Evolutionary conservation across 2,888 invertebrate genomes (phyloP).

Genomic region (Coenonympha arcania): DNA sequence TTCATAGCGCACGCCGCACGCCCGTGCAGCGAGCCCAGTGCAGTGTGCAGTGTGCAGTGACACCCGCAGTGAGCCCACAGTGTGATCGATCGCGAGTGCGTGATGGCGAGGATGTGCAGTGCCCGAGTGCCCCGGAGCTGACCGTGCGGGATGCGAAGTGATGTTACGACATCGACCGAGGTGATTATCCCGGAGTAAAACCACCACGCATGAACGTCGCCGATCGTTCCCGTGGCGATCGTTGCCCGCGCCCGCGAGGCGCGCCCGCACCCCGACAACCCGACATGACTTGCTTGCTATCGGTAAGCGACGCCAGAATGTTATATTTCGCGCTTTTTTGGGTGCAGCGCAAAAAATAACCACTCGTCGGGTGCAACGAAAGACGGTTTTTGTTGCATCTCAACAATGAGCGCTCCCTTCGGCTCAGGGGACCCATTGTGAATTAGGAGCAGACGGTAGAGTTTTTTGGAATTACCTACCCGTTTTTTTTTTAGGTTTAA

Average conservation of each 20-base stretch:
- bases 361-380: slow-evolving; percentile 33
- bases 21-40: slow-evolving; percentile 46
- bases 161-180: slow-evolving; percentile 72
- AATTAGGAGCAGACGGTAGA: slow-evolving; percentile 36
- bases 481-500: slow-evolving; percentile 22
- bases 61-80: slow-evolving; percentile 33
- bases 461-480: slow-evolving; percentile 24
- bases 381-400: slow-evolving; percentile 43
- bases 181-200: slow-evolving; percentile 69
- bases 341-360: slow-evolving; percentile 37
- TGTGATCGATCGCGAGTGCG: slow-evolving; percentile 47
- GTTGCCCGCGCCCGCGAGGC: slow-evolving; percentile 37
- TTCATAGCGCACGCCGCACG: slow-evolving; percentile 61
- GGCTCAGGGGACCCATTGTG: slow-evolving; percentile 45
- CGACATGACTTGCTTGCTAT: slow-evolving; percentile 42
- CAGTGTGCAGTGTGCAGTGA: slow-evolving; percentile 38
- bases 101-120: slow-evolving; percentile 61
- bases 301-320: slow-evolving; percentile 51
- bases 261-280: slow-evolving; percentile 34
- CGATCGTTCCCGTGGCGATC: slow-evolving; percentile 38
- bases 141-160: slow-evolving; percentile 67
- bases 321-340: slow-evolving; percentile 50
- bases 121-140: slow-evolving; percentile 55
- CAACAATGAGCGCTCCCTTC: slow-evolving; percentile 60
- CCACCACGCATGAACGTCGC: slow-evolving; percentile 50